Conservation (phyloP, 2,888 invertebrate species). For the Argyresthia goedartella region DNA sequence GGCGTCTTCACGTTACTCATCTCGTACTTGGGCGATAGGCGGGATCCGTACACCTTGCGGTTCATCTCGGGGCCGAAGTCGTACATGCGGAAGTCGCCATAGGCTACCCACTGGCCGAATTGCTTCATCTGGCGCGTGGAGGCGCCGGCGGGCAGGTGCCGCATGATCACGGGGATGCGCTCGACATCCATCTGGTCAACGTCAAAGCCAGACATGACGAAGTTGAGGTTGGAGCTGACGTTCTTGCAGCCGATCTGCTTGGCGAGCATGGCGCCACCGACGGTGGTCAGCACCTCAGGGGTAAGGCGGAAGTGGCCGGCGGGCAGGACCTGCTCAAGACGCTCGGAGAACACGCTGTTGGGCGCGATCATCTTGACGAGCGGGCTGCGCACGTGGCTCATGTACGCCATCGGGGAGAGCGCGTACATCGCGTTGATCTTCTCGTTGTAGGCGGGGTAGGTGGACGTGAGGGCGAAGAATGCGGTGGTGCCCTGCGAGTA, state of each 20-base stretch:
- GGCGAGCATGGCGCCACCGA: conserved; percentile 46
- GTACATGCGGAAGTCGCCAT: conserved; percentile 43
- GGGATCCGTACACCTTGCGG: conserved; percentile 39
- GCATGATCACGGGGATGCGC: conserved; percentile 63
- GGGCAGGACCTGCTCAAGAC: conserved; percentile 30
- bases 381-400: conserved; percentile 50
- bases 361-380: conserved; percentile 50
- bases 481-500: conserved; percentile 43
- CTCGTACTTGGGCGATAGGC: conserved; percentile 44
- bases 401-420: conserved; percentile 55
- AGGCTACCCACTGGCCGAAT: conserved; percentile 60
- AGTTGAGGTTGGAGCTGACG: conserved; percentile 73
- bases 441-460: conserved; percentile 44
- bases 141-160: conserved; percentile 69
- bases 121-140: conserved; percentile 68
- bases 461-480: conserved; percentile 43
- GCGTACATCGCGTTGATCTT: conserved; percentile 53
- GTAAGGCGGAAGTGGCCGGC: conserved; percentile 39
- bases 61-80: conserved; percentile 48
- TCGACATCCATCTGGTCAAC: conserved; percentile 63
- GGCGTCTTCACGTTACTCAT: conserved; percentile 47
- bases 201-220: conserved; percentile 73
- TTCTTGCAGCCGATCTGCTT: conserved; percentile 45
- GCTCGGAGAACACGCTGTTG: conserved; percentile 31
- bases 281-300: conserved; percentile 29